A percentile compares a stretch with the other conserved stretches of the same genome.
Conservation (phyloP, 1,140 invertebrate genomes). For the Goniozus legneri region DNA sequence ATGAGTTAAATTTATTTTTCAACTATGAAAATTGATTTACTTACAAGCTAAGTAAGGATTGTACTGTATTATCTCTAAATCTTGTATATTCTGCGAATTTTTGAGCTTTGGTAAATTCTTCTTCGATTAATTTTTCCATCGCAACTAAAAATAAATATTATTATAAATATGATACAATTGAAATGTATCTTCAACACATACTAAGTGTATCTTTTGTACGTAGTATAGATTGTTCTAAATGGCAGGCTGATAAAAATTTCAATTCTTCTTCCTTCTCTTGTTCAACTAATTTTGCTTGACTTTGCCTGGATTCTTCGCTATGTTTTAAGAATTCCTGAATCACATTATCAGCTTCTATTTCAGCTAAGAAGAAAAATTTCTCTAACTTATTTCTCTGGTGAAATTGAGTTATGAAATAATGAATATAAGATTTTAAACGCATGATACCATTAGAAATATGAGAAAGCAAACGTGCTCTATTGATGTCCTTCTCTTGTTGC, state of each 20-base stretch:
- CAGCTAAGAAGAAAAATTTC: constrained; percentile 48
- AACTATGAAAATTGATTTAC: constrained; percentile 20
- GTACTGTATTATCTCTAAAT: constrained; percentile 57
- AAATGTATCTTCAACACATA: constrained; percentile 23
- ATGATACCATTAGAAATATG: constrained; percentile 43
- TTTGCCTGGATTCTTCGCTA: constrained; percentile 58
- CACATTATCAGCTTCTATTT: constrained; percentile 62
- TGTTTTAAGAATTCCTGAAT: constrained; percentile 63
- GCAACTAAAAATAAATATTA: constrained; percentile 50
- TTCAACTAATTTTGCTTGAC: constrained; percentile 60
- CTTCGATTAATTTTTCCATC: constrained; percentile 65
- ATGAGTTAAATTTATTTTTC: background rate
- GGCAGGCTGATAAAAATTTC: constrained; percentile 55
- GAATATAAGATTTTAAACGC: constrained; percentile 1
- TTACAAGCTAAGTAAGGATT: constrained; percentile 55
- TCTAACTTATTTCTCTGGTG: constrained; percentile 39
- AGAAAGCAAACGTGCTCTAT: constrained; percentile 57
- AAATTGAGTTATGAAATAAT: constrained; percentile 42
- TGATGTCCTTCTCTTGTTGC: constrained; percentile 62
- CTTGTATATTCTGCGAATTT: constrained; percentile 60
- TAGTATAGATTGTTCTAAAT: constrained; percentile 46
- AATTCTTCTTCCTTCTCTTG: constrained; percentile 65
- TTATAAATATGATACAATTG: background rate
- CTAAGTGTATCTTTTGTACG: constrained; percentile 48
- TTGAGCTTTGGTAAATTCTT: constrained; percentile 59